Base-by-base conservation (phyloP, 1,140 invertebrate genomes). In the Bombus confusus region DNA sequence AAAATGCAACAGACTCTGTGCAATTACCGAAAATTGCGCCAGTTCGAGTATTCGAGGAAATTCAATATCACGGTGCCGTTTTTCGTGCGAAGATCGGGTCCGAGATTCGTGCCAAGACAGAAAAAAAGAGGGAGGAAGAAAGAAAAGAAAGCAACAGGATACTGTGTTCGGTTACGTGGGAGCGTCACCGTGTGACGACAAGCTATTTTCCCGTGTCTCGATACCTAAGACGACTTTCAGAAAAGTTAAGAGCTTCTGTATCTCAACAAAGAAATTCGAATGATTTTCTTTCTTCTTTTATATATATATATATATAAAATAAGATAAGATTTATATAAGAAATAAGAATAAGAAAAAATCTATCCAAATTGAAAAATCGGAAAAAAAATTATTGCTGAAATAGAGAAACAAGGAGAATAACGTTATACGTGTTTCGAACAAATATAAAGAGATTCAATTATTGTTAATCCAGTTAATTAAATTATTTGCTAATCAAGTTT, bases 1-100 rank as follows among this genome's bases (percentile, higher is more conserved):
- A 74, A 69, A 74, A 66, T 3, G 59, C 13, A n/a, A 2, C 57
- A 37, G 34, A 34, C 72, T 15, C 22, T 4, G 25, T 25, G 62
- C 84, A 88, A 88, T 88, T 88, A 86, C 66, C 75, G 71, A 83
- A 78, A 88, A 90, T 90, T 76, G 66, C 80, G 74, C 64, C 80
- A 72, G 43, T 43, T 43, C 47, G 47, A 52, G 47, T 66, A 28
- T 41, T 47, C 73, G 34, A 43, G 72, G 87, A 86, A 90, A 89
- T 52, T 69, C 73, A 52, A 90, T 83, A 77, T 57, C 66, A 31
- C 41, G 28, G 34, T 69, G 28, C 72, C 62, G 25, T 57, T 62
- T 74, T 59, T 68, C 74, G 25, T 18, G 52, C 72, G 72, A 71
- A 76, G 41, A 86, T 83, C 22, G 88, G 69, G 41, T 69, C 68